Evolutionary conservation across 2,888 invertebrate species (phyloP).

Genomic region (Adelognathus sp.): DNA sequence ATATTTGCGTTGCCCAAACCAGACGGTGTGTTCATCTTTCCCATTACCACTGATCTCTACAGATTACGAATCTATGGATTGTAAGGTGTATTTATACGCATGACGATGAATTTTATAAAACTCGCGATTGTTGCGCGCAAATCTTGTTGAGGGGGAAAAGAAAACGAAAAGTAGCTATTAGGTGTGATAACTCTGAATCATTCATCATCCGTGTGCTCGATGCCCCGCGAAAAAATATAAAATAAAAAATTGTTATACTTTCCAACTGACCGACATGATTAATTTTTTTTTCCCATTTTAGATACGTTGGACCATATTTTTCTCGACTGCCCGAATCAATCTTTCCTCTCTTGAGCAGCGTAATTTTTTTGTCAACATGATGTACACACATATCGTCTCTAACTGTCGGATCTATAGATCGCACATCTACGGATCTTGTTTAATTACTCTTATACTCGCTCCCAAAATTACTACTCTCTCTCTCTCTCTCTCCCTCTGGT

Average conservation of each 20-base stretch:
- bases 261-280: slow-evolving; percentile 60
- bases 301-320: slow-evolving; percentile 36
- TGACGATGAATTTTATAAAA: slow-evolving; percentile 49
- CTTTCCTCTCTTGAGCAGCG: slow-evolving; percentile 62
- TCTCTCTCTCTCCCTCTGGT: slow-evolving; percentile 26
- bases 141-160: slow-evolving; percentile 9
- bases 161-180: slow-evolving; percentile 14
- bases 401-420: slow-evolving; percentile 56
- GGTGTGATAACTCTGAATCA: slow-evolving; percentile 32
- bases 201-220: slow-evolving; percentile 52
- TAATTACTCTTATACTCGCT: slow-evolving; percentile 55
- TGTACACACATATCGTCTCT: slow-evolving; percentile 60
- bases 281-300: slow-evolving; percentile 56
- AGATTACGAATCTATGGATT: slow-evolving; percentile 44
- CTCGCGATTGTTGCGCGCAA: slow-evolving; percentile 19
- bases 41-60: slow-evolving; percentile 23
- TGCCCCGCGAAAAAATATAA: slow-evolving; percentile 60
- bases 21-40: slow-evolving; percentile 1
- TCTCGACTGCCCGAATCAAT: slow-evolving; percentile 44
- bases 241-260: slow-evolving; percentile 60
- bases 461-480: slow-evolving; percentile 33
- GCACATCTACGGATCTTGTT: slow-evolving; percentile 54
- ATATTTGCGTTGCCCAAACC: slow-evolving; percentile 39
- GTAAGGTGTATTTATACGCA: slow-evolving; percentile 41
- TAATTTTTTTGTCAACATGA: slow-evolving; percentile 60